Evolutionary conservation across 2,888 invertebrate species (phyloP).

Genomic region (Platerodrilus igneus): DNA sequence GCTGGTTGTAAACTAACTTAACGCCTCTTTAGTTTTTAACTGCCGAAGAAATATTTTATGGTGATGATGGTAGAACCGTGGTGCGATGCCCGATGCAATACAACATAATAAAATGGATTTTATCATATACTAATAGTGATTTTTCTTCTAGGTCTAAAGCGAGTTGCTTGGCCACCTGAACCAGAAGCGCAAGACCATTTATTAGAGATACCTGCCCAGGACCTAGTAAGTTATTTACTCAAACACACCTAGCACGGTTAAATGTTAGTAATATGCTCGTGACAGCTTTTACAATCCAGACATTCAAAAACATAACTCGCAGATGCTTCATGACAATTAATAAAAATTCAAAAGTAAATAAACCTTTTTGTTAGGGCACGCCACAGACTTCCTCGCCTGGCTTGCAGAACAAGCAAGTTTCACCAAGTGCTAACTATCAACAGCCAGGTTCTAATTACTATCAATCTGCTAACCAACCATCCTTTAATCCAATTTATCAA

Average conservation of each 20-base stretch:
- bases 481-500: conserved; percentile 15
- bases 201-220: conserved; percentile 43
- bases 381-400: conserved; percentile 40
- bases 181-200: conserved; percentile 56
- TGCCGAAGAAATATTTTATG: too few relatives aligned
- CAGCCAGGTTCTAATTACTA: conserved; percentile 17
- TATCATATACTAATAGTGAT: too few relatives aligned
- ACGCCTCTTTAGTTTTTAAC: too few relatives aligned
- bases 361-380: conserved; percentile 39
- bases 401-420: conserved; percentile 30
- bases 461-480: conserved; percentile 19
- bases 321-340: too few relatives aligned
- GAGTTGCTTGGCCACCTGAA: conserved; percentile 83
- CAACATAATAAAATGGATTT: too few relatives aligned
- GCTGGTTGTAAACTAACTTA: too few relatives aligned
- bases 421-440: conserved; percentile 23
- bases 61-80: too few relatives aligned
- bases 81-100: too few relatives aligned
- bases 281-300: not conserved
- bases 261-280: not conserved
- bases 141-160: conserved; percentile 64
- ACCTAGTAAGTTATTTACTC: conserved; percentile 14
- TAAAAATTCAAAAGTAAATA: conserved; percentile 7
- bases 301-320: not conserved
- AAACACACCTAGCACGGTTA: not conserved